These are phyloP conservation scores for Eutrigla gurnardus DNA, from an alignment of 2,797 vertebrate species.

Conservation along the genomic window DNA sequence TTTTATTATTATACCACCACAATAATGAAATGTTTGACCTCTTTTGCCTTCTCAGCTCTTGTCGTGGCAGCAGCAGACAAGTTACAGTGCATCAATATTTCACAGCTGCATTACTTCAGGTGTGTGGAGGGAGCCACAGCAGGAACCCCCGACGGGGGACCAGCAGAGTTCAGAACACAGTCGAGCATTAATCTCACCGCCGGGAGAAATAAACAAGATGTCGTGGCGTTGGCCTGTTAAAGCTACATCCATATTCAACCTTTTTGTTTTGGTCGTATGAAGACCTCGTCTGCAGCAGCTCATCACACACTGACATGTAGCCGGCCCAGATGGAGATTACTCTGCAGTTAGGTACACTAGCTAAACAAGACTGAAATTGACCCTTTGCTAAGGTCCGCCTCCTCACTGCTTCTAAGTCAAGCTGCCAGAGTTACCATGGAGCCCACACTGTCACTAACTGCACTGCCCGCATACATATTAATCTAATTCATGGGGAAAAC, in stretches of 20 bases:
- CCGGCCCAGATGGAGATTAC: too few relatives aligned
- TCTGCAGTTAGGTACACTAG: too few relatives aligned
- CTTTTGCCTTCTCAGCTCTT: constrained; percentile 33
- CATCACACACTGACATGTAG: neutral
- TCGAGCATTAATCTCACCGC: constrained; percentile 39
- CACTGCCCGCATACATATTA: too few relatives aligned
- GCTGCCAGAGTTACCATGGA: too few relatives aligned
- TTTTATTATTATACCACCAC: constrained; percentile 4
- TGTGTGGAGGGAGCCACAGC: constrained; percentile 61
- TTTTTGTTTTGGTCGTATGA: neutral
- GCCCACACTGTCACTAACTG: too few relatives aligned
- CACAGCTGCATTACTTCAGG: constrained; percentile 73
- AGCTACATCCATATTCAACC: neutral
- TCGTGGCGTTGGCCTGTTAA: neutral
- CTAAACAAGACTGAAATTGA: too few relatives aligned
- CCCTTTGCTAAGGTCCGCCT: too few relatives aligned
- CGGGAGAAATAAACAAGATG: constrained; percentile 7
- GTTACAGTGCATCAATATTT: constrained; percentile 76
- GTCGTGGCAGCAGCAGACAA: constrained; percentile 39
- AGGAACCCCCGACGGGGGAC: constrained; percentile 7
- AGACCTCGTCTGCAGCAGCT: neutral
- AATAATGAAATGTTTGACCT: constrained; percentile 8
- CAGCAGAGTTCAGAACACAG: constrained; percentile 51
- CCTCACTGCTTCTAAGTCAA: too few relatives aligned
- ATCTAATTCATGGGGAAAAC: too few relatives aligned